Evolutionary conservation across 2,888 invertebrate genomes (phyloP).

Genomic region (Colostygia pectinataria): DNA sequence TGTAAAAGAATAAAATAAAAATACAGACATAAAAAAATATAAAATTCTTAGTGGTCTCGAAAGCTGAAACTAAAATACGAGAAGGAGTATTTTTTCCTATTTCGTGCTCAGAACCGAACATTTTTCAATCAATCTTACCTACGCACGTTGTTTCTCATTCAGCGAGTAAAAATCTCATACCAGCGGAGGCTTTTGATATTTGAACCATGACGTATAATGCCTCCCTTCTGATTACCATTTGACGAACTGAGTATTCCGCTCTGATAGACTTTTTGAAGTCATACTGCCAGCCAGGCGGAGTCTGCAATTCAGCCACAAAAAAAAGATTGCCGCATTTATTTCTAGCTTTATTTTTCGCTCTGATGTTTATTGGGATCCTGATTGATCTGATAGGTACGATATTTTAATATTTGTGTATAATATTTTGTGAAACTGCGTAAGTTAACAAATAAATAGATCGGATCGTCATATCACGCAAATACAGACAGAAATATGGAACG

Average conservation of each 20-base stretch:
- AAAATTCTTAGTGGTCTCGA: neutral
- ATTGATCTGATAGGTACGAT: constrained; percentile 42
- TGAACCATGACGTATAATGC: constrained; percentile 76
- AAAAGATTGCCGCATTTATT: constrained; percentile 58
- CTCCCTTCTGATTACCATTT: constrained; percentile 78
- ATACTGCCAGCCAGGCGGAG: constrained; percentile 36
- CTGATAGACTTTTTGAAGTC: constrained; percentile 72
- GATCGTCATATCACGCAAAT: neutral
- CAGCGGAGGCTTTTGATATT: constrained; percentile 69
- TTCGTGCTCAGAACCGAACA: constrained; percentile 26
- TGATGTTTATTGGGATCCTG: constrained; percentile 42
- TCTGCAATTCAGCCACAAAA: constrained; percentile 54
- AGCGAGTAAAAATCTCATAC: constrained; percentile 60
- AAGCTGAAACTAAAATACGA: constrained; percentile 3
- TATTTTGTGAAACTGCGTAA: constrained; percentile 5
- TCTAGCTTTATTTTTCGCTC: constrained; percentile 45
- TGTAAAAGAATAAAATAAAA: too few species aligned
- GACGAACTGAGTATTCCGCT: constrained; percentile 76
- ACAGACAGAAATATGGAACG: too few species aligned
- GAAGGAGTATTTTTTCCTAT: constrained; percentile 16
- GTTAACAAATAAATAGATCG: constrained; percentile 1
- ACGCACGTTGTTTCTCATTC: constrained; percentile 59
- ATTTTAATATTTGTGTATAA: constrained; percentile 21
- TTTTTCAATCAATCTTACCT: constrained; percentile 48
- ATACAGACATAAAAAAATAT: too few species aligned